Conservation (phyloP, 1,140 invertebrate species). For the Meloidogyne floridensis region DNA sequence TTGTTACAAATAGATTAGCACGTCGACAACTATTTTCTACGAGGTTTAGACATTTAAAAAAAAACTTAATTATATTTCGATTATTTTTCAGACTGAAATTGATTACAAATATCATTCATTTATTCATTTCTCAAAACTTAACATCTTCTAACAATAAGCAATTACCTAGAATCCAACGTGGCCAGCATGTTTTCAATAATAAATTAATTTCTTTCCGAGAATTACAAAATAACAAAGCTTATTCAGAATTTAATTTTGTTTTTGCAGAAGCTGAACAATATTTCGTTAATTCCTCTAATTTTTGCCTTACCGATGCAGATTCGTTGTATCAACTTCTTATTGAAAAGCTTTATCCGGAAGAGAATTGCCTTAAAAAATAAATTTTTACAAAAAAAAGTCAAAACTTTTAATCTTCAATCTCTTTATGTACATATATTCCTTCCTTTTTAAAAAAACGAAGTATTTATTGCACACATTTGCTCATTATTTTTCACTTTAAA, state of each 20-base stretch:
- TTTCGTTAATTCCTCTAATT: constrained; percentile 7
- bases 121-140: constrained; percentile 46
- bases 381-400: neutral
- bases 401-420: neutral
- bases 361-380: neutral
- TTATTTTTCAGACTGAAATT: constrained; percentile 39
- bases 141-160: constrained; percentile 17
- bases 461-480: neutral
- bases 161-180: constrained; percentile 29
- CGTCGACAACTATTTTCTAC: constrained; percentile 33
- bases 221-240: constrained; percentile 36
- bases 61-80: neutral
- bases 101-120: constrained; percentile 33
- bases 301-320: constrained; percentile 13
- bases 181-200: constrained; percentile 37
- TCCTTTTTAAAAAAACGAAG: neutral
- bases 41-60: constrained; percentile 23
- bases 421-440: neutral
- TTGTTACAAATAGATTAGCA: constrained; percentile 35
- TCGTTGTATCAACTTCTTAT: constrained; percentile 9
- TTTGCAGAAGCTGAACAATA: constrained; percentile 24
- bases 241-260: constrained; percentile 12
- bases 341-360: constrained; percentile 14
- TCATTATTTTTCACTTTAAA: constrained; percentile 8
- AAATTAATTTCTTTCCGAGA: constrained; percentile 36